Evolutionary conservation across 2,113 vertebrate genomes (phyloP).

Genomic region (Azemiops feae): DNA sequence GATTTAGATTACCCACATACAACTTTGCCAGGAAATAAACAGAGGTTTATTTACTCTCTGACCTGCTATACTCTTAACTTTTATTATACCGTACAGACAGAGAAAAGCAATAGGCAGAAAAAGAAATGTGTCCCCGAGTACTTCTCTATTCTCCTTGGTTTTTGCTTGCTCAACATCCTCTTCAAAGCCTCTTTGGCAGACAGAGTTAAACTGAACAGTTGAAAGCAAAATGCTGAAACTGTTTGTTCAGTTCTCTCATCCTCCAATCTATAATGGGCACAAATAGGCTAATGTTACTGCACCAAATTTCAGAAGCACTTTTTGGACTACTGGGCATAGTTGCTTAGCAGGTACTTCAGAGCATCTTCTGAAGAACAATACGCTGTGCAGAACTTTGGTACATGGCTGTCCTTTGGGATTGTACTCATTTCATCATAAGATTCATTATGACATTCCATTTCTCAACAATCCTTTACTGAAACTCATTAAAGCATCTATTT

Average conservation of each 20-base stretch:
- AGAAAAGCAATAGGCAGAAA: slow-evolving; percentile 4
- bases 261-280: not conserved
- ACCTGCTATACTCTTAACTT: not conserved
- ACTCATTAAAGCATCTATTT: not conserved
- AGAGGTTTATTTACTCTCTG: not conserved
- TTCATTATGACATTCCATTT: not conserved
- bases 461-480: not conserved
- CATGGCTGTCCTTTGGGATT: not conserved
- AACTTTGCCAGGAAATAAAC: not conserved
- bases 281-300: not conserved
- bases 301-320: not conserved
- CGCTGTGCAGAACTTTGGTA: not conserved
- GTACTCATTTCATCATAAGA: not conserved
- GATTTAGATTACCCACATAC: not conserved
- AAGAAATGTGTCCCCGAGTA: not conserved
- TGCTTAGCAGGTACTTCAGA: not conserved
- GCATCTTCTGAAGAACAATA: not conserved
- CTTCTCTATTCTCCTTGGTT: not conserved
- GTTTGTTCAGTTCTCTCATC: not conserved
- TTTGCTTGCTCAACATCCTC: not conserved
- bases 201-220: not conserved
- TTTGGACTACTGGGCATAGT: not conserved
- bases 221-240: not conserved
- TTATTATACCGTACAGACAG: not conserved
- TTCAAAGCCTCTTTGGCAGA: not conserved